Evolutionary conservation across 2,888 invertebrate species (phyloP).

Genomic region (Trissonchulus latispiculum): DNA sequence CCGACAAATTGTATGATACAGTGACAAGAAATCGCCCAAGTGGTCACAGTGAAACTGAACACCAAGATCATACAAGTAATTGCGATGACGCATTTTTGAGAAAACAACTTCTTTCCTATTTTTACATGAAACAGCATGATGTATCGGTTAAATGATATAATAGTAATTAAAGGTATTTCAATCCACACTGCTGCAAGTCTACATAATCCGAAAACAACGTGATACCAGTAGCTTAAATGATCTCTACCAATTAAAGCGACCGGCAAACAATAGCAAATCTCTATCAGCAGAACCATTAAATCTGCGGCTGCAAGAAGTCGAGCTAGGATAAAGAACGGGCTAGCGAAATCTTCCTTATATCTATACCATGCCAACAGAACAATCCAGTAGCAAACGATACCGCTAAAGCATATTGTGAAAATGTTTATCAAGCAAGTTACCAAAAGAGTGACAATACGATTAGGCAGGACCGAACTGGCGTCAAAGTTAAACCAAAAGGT

Average conservation of each 20-base stretch:
- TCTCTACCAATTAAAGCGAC: not conserved
- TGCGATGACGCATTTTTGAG: not conserved
- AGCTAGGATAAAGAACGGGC: not conserved
- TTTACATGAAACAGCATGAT: not conserved
- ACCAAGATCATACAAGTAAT: not conserved
- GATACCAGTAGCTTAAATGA: not conserved
- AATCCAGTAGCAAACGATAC: not conserved
- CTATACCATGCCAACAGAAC: not conserved
- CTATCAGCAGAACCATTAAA: not conserved
- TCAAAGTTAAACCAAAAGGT: too few species aligned
- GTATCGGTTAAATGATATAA: not conserved
- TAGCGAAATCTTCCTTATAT: not conserved
- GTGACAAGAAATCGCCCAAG: too few species aligned
- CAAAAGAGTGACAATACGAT: too few species aligned
- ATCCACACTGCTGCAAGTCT: not conserved
- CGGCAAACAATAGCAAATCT: not conserved
- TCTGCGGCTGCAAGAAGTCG: not conserved
- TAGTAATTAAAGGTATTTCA: not conserved
- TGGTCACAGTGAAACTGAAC: not conserved
- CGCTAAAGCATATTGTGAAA: conserved; percentile 16
- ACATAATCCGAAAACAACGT: not conserved
- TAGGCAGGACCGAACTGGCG: too few species aligned
- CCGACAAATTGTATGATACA: not conserved
- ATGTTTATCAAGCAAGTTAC: not conserved
- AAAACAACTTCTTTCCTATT: not conserved